phyloP scores from a whole-genome alignment of 2,113 vertebrate genomes.

The Calidris pugnax region DNA sequence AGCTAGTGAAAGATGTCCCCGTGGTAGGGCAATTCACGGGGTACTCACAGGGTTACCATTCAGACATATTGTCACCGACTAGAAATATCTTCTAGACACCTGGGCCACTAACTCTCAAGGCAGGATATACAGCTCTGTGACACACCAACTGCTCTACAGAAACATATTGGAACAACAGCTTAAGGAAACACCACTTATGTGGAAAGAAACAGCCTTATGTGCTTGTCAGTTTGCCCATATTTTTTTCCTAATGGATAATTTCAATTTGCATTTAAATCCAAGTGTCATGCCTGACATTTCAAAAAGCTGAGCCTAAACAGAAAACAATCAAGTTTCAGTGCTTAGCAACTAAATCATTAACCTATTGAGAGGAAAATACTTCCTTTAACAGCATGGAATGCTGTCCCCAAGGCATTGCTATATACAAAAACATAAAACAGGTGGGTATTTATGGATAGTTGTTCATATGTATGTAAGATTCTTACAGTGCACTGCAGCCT shows the following conservation, averaged over 20 bases:
- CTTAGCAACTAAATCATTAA: constrained; percentile 63
- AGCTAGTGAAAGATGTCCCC: not conserved
- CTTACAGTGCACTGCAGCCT: not conserved
- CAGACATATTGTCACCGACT: fast-evolving
- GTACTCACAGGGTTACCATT: not conserved
- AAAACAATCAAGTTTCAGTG: constrained; percentile 8
- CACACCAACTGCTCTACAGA: not conserved
- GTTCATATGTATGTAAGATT: not conserved
- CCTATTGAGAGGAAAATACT: not conserved
- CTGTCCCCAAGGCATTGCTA: not conserved
- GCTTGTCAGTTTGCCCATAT: not conserved
- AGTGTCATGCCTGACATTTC: not conserved
- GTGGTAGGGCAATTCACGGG: not conserved
- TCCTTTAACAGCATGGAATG: constrained; percentile 1
- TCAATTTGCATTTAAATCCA: not conserved
- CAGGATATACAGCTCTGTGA: not conserved
- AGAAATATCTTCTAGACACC: not conserved
- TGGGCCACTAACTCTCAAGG: not conserved
- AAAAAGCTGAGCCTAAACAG: not conserved
- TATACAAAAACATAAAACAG: not conserved
- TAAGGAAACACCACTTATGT: not conserved
- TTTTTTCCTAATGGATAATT: not conserved
- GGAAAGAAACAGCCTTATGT: not conserved
- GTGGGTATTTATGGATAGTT: not conserved
- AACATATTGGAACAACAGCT: not conserved